Evolutionary conservation across 2,888 invertebrate species (phyloP).

Genomic region (Mythimna ferrago): DNA sequence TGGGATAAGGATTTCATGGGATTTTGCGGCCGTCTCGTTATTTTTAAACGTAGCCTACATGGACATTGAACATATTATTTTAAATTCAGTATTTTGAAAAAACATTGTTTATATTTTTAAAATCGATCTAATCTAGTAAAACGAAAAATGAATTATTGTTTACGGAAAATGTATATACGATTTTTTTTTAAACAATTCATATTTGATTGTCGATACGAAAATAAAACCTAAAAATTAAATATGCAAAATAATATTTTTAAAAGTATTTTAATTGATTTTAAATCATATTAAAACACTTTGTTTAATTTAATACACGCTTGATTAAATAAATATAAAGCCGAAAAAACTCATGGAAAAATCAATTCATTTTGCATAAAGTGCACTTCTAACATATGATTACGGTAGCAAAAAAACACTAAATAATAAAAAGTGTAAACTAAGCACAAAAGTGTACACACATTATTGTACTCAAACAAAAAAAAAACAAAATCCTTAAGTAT

Average conservation of each 20-base stretch:
- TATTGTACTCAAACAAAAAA: slow-evolving; percentile 80
- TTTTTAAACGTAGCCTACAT: slow-evolving; percentile 14
- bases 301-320: slow-evolving; percentile 50
- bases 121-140: slow-evolving; percentile 1
- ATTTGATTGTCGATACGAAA: neutral
- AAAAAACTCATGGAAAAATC: slow-evolving; percentile 62
- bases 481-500: slow-evolving; percentile 64
- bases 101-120: neutral
- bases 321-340: slow-evolving; percentile 69
- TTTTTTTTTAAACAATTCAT: neutral
- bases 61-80: neutral
- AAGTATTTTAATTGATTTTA: slow-evolving; percentile 15
- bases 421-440: slow-evolving; percentile 73
- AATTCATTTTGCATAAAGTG: slow-evolving; percentile 53
- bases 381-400: slow-evolving; percentile 70
- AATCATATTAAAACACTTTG: slow-evolving; percentile 2
- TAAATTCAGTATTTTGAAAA: neutral
- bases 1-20: slow-evolving; percentile 45
- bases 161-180: too few species aligned
- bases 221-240: slow-evolving; percentile 8
- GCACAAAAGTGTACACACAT: slow-evolving; percentile 75
- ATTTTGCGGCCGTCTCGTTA: slow-evolving; percentile 41
- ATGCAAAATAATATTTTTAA: neutral
- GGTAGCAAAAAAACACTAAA: slow-evolving; percentile 63
- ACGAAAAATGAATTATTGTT: too few species aligned